phyloP scores from a whole-genome alignment of 1,140 invertebrate genomes.

The Nasonia vitripennis region DNA sequence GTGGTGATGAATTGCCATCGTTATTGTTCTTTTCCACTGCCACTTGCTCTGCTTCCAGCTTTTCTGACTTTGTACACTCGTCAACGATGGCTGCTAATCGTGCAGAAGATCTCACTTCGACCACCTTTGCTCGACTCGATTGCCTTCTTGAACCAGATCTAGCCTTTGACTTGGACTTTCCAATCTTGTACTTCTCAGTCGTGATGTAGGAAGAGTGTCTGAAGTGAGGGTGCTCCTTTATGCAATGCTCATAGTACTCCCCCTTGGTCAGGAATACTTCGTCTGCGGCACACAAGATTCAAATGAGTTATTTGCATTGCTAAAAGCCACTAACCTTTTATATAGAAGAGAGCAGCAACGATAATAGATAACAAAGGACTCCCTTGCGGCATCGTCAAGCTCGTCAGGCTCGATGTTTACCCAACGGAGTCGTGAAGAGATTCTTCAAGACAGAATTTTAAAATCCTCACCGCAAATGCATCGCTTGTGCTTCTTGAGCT shows the following conservation, averaged over 20 bases:
- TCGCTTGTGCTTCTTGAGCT: neutral
- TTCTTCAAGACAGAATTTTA: neutral
- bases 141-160: neutral
- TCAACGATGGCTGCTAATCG: neutral
- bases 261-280: slow-evolving; percentile 50
- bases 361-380: neutral
- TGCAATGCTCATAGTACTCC: slow-evolving; percentile 54
- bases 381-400: neutral
- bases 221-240: slow-evolving; percentile 43
- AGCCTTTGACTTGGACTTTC: neutral
- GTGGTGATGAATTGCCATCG: too few species aligned
- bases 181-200: slow-evolving; percentile 53
- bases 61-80: too few species aligned
- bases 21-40: too few species aligned
- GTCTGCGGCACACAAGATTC: slow-evolving; percentile 30
- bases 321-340: neutral
- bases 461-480: slow-evolving; percentile 55
- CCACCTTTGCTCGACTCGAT: slow-evolving; percentile 9
- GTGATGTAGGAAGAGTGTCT: slow-evolving; percentile 25
- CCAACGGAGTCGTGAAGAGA: slow-evolving; percentile 5
- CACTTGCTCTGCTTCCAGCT: too few species aligned
- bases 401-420: slow-evolving; percentile 12
- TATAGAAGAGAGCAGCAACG: neutral
- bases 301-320: neutral
- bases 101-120: neutral